Conservation (phyloP, 2,888 invertebrate species). For the Diplazon laetatorius region DNA sequence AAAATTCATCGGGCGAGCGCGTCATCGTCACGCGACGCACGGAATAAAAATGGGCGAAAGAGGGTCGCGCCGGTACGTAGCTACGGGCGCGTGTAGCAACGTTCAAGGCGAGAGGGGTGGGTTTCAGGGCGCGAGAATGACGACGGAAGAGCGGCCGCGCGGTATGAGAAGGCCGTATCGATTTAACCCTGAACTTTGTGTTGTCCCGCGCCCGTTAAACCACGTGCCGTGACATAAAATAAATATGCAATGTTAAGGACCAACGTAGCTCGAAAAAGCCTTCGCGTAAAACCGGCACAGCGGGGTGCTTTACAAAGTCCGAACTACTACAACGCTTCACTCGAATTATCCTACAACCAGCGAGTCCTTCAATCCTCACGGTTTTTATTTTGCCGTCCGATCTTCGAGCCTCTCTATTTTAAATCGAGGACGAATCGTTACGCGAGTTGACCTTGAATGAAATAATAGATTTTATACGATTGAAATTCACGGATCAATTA, state of each 20-base stretch:
- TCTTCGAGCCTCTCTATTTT: constrained; percentile 1
- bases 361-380: background rate
- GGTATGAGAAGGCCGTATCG: constrained; percentile 78
- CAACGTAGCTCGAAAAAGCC: background rate
- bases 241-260: constrained; percentile 60
- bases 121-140: constrained; percentile 29
- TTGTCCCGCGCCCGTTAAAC: constrained; percentile 59
- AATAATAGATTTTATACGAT: background rate
- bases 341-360: background rate
- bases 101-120: background rate
- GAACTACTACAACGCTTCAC: no score
- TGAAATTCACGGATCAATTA: background rate
- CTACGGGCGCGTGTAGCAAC: constrained; percentile 20
- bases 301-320: no score
- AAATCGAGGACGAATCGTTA: background rate
- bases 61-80: no score
- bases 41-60: background rate
- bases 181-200: constrained; percentile 81
- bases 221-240: constrained; percentile 66
- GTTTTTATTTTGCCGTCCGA: constrained; percentile 5
- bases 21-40: background rate
- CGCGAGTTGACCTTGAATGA: background rate
- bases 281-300: no score
- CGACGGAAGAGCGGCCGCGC: constrained; percentile 52
- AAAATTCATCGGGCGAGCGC: no score